Conservation (phyloP, 2,113 vertebrate species). For the Todiramphus saurophagus region DNA sequence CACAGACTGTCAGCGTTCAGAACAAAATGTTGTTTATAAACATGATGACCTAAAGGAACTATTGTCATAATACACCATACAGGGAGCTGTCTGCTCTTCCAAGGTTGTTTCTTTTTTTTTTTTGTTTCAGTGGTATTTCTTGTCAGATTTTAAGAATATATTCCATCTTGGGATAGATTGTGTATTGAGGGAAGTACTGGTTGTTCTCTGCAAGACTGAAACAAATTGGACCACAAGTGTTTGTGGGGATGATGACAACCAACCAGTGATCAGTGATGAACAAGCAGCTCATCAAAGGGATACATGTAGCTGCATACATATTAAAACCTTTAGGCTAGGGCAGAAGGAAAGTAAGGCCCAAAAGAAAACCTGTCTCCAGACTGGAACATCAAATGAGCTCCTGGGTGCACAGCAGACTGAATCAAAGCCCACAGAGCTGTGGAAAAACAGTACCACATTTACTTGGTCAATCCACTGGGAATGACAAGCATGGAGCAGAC, state of each 20-base stretch:
- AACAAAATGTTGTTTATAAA: conserved; percentile 27
- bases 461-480: background rate
- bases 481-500: background rate
- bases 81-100: conserved; percentile 22
- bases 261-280: background rate
- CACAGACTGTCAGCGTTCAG: background rate
- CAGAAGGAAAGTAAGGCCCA: background rate
- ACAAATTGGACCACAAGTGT: background rate
- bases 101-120: background rate
- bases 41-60: conserved; percentile 20
- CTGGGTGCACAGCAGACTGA: background rate
- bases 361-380: background rate
- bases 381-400: background rate
- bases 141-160: background rate
- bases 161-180: background rate
- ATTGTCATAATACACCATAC: background rate
- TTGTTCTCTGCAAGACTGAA: conserved; percentile 18
- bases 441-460: background rate
- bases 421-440: background rate
- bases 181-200: background rate
- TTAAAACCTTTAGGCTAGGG: background rate
- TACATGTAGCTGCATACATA: background rate
- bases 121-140: conserved; percentile 35
- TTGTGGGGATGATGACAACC: background rate
- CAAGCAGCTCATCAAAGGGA: background rate